Evolutionary conservation across 2,113 vertebrate genomes (phyloP).

Genomic region (Gobio gobio): DNA sequence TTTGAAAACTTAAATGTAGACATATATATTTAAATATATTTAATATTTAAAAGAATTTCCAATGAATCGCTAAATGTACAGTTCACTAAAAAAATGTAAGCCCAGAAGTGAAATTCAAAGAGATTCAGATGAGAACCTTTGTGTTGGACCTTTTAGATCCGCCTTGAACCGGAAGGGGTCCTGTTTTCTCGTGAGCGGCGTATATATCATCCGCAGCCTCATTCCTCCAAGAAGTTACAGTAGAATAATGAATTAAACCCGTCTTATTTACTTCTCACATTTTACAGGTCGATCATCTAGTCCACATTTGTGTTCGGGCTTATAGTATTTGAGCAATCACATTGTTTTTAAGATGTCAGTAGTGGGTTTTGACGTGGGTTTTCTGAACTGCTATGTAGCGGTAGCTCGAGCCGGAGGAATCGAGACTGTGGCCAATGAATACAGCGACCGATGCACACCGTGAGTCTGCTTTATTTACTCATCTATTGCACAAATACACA

Average conservation of each 20-base stretch:
- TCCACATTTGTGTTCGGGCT: neutral
- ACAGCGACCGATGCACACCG: conserved; percentile 95
- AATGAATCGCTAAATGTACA: too few species aligned
- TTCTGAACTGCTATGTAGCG: conserved; percentile 94
- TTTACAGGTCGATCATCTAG: neutral
- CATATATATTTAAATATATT: too few species aligned
- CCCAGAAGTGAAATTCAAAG: neutral
- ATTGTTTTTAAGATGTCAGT: conserved; percentile 86
- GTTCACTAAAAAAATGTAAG: too few species aligned
- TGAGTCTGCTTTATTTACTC: conserved; percentile 73
- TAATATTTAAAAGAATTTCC: too few species aligned
- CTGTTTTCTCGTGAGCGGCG: conserved; percentile 33
- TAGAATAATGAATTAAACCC: conserved; percentile 55
- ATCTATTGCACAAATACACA: neutral
- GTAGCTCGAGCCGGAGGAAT: conserved; percentile 95
- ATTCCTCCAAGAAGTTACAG: conserved; percentile 6
- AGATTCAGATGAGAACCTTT: neutral
- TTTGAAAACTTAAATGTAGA: too few species aligned
- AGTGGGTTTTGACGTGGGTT: conserved; percentile 93
- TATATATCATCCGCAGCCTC: conserved; percentile 32
- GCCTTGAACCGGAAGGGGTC: conserved; percentile 38
- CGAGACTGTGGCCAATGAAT: conserved; percentile 95
- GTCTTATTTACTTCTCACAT: neutral
- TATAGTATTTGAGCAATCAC: neutral
- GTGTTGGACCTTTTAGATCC: conserved; percentile 19